Evolutionary conservation across 92 coral and sea anemone species (phyloP), one percentile per base, ranked within the genome.

Genomic region (Phenganax marumi): DNA sequence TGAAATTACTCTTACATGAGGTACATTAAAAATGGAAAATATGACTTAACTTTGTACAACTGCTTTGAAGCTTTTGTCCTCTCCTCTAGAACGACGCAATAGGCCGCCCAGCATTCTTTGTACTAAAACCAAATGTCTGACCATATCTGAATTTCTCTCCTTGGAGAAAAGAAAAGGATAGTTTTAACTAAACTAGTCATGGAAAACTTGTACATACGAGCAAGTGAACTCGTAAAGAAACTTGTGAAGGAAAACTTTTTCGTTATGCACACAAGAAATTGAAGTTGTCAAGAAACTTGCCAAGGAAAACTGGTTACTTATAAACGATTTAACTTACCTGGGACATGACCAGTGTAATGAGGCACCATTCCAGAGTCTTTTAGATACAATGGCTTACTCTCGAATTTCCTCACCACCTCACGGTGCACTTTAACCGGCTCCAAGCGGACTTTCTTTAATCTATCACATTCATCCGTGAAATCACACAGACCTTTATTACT

Each of bases 131-230:
- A 86, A 94, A 94, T 68, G 98, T 94, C 92, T 87, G 87, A 2
- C 98, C 98, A 83, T 92, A 94, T 52, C 98, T 88, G 86, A 94
- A 94, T 80, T 94, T 94, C 83, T 94, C 98, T 8, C 98, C 98
- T 94, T 85, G 5, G 81, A 86, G 60, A 51, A 47, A n/a, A 25
- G 61, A 70, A 25, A 17, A 3, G 50, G 6, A 68, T 17, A 18
- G 73, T 13, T 7, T 13, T 68, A 68, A 68, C 25, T 68, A 68
- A 7, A 33, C 43, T 33, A 2, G 2, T 33, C 43, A 33, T 1
- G 43, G 43, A 33, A 33, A 33, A 33, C 43, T 33, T 33, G 43
- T 33, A 33, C 5, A 5, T 1, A 33, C 21, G 16, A 56, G 63
- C 63, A 14, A 56, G 7, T 5, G 5, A 33, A 33, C 43, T 33